Evolutionary conservation across 1,140 invertebrate genomes (phyloP).

Genomic region (Theocolax elegans): DNA sequence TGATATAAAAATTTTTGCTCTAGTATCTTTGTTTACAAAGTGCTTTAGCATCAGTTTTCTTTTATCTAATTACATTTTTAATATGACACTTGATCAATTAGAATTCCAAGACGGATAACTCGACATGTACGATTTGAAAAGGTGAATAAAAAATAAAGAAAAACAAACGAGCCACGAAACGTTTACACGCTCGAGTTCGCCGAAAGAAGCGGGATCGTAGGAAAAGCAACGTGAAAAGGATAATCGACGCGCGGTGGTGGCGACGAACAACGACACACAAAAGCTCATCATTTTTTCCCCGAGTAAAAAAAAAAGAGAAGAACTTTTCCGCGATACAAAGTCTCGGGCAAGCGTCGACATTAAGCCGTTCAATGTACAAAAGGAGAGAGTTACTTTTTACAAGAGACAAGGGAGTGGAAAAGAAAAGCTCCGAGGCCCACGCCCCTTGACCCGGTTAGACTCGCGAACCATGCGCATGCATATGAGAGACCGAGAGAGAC

Average conservation of each 20-base stretch:
- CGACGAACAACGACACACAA: neutral
- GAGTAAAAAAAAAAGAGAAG: neutral
- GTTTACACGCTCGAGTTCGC: no score
- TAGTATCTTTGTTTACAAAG: no score
- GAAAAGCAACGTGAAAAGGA: neutral
- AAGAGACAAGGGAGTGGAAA: neutral
- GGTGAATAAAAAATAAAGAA: no score
- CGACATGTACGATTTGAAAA: no score
- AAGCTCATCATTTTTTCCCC: neutral
- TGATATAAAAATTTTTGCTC: no score
- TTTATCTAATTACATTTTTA: no score
- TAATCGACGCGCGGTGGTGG: neutral
- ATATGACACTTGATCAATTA: no score
- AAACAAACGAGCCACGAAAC: no score
- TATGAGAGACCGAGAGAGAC: no score
- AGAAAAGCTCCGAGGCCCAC: neutral
- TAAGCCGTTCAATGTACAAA: slow-evolving; percentile 23
- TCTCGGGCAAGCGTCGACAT: neutral
- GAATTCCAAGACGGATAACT: no score
- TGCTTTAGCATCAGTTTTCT: no score
- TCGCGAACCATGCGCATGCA: slow-evolving; percentile 10
- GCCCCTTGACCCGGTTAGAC: slow-evolving; percentile 36
- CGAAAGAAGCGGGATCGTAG: no score
- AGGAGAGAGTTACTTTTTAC: slow-evolving; percentile 2
- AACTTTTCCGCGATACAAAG: slow-evolving; percentile 25